Evolutionary conservation across 2,797 vertebrate species (phyloP), one percentile per base, ranked within the genome.

Genomic region (Sebastes itinus): DNA sequence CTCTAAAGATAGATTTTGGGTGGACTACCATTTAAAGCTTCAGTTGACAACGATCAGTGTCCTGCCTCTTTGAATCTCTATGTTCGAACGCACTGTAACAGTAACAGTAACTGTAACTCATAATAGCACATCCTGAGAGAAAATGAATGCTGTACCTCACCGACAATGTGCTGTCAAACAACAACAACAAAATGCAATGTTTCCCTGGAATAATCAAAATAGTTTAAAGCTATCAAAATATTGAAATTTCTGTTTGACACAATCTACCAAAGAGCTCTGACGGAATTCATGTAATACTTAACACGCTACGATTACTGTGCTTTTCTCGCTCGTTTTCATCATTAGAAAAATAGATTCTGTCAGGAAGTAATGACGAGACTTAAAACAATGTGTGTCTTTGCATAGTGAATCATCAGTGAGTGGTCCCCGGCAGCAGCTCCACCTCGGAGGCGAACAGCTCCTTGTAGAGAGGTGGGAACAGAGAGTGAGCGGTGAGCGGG

Each of bases 381-480:
- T 71, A 18, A 81, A 84, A 75, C 54, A 76, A 77, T 52, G 38
- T 63, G 59, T 12, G 13, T 30, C 9, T 77, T 55, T 84, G 80
- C 20, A 62, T 78, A 55, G 59, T 38, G 33, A 58, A 38, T 76
- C n/a, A 49, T 92, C 89, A 96, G 75, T 92, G 94, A 58, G 87
- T 79, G 69, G 82, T 83, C 84, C 93, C 89, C 0, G 93, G 90
- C 77, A 90, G 89, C 55, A 83, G 79, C 74, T 98, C 97, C 0
- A 89, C 75, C 73, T 98, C 97, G 4, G 95, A 94, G 81, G 95
- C 91, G 25, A 99, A 98, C 80, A 98, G 96, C 90, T 98, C 98
- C 71, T 97, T 97, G 95, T 99, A 98, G 74, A 99, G 97, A 0
- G 97, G 97, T 9, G 98, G 98, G 85, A 96, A 96, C 67, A 95